phyloP scores from a whole-genome alignment of 2,113 vertebrate species.

The Pristiophorus japonicus region DNA sequence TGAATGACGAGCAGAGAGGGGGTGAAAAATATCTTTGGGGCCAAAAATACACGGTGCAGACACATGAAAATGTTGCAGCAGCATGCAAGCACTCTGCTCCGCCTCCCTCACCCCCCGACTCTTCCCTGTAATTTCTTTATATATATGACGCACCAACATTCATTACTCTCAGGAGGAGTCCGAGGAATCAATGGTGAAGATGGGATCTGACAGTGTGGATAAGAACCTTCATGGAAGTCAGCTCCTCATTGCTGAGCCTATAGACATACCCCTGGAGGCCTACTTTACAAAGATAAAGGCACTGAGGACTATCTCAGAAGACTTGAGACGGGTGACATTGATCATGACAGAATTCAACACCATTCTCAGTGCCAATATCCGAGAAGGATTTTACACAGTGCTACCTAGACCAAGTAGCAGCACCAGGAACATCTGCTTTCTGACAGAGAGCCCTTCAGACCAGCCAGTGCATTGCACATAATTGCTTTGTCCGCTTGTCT shows the following conservation, averaged over 20 bases:
- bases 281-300: not conserved
- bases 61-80: too few relatives aligned
- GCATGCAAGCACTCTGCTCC: not conserved
- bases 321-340: not conserved
- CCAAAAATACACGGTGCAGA: not conserved
- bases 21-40: not conserved
- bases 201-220: too few relatives aligned
- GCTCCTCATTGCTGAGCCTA: too few relatives aligned
- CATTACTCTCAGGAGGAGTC: not conserved
- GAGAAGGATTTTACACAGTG: not conserved
- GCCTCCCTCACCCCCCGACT: too few relatives aligned
- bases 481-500: not conserved
- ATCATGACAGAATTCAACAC: not conserved
- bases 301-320: not conserved
- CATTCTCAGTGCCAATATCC: not conserved
- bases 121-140: not conserved
- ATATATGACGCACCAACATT: not conserved
- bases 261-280: not conserved
- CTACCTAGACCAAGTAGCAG: not conserved
- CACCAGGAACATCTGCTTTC: not conserved
- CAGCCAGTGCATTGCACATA: not conserved
- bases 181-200: not conserved
- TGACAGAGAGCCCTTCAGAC: not conserved
- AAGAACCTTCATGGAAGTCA: too few relatives aligned
- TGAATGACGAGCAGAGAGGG: not conserved